These are phyloP conservation scores for Danio rerio DNA, from an alignment of 2,113 vertebrate genomes.

Conservation along the genomic window DNA sequence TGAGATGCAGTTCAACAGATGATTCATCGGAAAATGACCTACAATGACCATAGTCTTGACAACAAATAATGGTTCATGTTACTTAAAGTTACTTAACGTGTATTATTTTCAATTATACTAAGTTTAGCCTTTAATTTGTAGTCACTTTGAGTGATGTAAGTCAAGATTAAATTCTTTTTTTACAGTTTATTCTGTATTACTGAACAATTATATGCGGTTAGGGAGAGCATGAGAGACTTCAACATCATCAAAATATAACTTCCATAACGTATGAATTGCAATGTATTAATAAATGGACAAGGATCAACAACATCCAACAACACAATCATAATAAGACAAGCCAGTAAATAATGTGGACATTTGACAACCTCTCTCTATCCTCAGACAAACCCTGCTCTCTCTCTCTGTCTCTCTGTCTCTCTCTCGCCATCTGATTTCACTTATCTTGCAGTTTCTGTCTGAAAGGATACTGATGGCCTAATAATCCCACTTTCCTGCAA, in stretches of 20 bases:
- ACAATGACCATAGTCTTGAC: too few species aligned
- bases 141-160: too few species aligned
- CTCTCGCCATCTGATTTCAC: slow-evolving; percentile 45
- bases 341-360: background rate
- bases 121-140: too few species aligned
- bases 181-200: background rate
- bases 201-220: background rate
- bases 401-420: slow-evolving; percentile 7
- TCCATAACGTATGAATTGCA: background rate
- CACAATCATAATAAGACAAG: background rate
- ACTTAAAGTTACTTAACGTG: too few species aligned
- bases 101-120: too few species aligned
- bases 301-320: background rate
- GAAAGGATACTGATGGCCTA: slow-evolving; percentile 41
- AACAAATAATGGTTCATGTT: too few species aligned
- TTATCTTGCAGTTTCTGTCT: slow-evolving; percentile 32
- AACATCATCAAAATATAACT: background rate
- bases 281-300: background rate
- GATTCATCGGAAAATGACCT: too few species aligned
- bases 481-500: slow-evolving; percentile 46
- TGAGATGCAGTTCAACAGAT: too few species aligned
- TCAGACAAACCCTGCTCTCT: slow-evolving; percentile 18
- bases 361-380: background rate
- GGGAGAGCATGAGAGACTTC: background rate
- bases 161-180: background rate